Base-by-base conservation (phyloP, 92 coral and sea anemone genomes). In the Palythoa heliodiscus region DNA sequence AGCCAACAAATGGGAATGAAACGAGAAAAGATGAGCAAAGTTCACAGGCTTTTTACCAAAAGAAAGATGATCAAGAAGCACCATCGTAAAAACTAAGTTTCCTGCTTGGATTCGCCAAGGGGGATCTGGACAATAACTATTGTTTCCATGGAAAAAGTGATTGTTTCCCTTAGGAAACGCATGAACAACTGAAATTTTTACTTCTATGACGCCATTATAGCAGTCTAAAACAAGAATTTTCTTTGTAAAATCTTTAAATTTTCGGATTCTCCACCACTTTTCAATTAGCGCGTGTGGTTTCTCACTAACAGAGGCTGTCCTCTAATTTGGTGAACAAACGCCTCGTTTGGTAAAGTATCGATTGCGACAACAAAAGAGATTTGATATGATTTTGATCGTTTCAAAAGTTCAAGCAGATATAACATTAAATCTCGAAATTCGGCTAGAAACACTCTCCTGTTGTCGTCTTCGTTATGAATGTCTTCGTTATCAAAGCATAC, bases 21-120 rank as follows among this genome's bases (percentile, higher is more conserved):
- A n/a, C 90, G 92, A 76, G 74, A 83, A 14, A 89, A 89, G 87
- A 40, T 89, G 87, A 89, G 90, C 84, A 89, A 89, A 82, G 92
- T 89, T 71, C 92, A 87, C 87, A 87, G 85, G 89, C 75, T 82
- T 23, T 76, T 87, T 57, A 25, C 83, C 74, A 89, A 87, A 79
- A 89, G 90, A 43, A 89, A 87, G 82, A 73, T 75, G 40, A 82
- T 68, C 92, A 89, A 89, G 87, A 89, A 86, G 53, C 92, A 88
- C 52, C 91, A 89, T 63, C 90, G 58, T 75, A 89, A 76, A 76
- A 83, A 89, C 85, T 87, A 29, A 55, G 61, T 64, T 10, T 61
- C 83, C 54, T 52, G 29, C 29, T 48, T 35, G 25, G 25, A 11
- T 47, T 63, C 37, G 47, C 57, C 24, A 50, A 64, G 82, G 37